Base-by-base conservation (phyloP, 2,888 invertebrate genomes). In the Mayetiola destructor region DNA sequence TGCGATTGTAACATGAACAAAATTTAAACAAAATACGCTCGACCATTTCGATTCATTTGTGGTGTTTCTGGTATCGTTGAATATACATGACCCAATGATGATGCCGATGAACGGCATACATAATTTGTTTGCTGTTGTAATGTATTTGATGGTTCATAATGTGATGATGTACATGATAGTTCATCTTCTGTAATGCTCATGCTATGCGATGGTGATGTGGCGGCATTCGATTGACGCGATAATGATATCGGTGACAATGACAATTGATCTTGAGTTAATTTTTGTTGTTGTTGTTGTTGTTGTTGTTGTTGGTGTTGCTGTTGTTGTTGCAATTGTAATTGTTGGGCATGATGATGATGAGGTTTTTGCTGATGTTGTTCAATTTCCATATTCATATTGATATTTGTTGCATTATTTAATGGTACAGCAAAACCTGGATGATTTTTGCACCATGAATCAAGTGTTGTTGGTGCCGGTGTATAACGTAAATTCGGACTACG, bases 391-490 rank as follows among this genome's bases (percentile, higher is more conserved):
- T 60, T 36, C 35, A 57, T 56, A 27, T 37, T 39, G 23, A 36
- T 35, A 18, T 32, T 21, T 8, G 23, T 48, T 27, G 36, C 18
- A 27, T 37, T 55, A 6, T 21, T 37, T 23, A 35, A 27, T 58
- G 56, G 61, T 40, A 58, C 42, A 3, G 58, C 58, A 30, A 56
- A 29, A 32, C 59, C 58, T 2, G 60, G 78, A 21, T 80, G 77
- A 59, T 78, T 77, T 72, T 82, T 82, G 69, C 80, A 82, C 84
- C 84, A 85, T 63, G 79, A 77, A 65, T 82, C 82, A 53, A 80
- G 78, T 58, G 81, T 80, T 61, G 84, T 82, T 56, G 86, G 85
- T 56, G 85, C 83, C 40, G 85, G 81, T 52, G 84, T 83, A 68
- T 85, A 85, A 67, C 77, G 70, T 65, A 76, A 63, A 64, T 77